Evolutionary conservation across 2,113 vertebrate species (phyloP).

Genomic region (Tauraco erythrolophus): DNA sequence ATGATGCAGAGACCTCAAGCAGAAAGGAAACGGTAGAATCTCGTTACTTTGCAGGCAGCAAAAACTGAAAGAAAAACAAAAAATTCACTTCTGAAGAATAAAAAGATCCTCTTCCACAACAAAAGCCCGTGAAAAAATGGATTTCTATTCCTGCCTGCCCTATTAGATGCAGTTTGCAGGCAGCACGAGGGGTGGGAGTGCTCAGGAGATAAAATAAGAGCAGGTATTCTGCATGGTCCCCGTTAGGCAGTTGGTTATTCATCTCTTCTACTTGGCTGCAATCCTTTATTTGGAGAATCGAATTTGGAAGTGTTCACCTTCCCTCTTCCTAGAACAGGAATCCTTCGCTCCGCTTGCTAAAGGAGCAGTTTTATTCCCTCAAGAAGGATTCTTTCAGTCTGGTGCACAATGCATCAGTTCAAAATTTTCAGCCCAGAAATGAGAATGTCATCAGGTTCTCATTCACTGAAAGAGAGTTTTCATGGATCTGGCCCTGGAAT

Average conservation of each 20-base stretch:
- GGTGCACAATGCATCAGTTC: slow-evolving; percentile 55
- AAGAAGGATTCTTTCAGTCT: slow-evolving; percentile 64
- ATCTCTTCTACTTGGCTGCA: not conserved
- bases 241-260: not conserved
- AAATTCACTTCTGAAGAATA: not conserved
- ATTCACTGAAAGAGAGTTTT: slow-evolving; percentile 69
- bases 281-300: slow-evolving; percentile 10
- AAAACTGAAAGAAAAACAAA: not conserved
- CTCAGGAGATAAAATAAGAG: not conserved
- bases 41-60: not conserved
- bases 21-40: not conserved
- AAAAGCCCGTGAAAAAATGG: not conserved
- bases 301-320: slow-evolving; percentile 30
- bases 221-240: not conserved
- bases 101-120: not conserved
- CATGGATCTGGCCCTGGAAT: slow-evolving; percentile 58
- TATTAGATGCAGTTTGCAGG: not conserved
- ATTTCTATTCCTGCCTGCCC: not conserved
- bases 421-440: slow-evolving; percentile 63
- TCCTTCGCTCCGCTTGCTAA: slow-evolving; percentile 44
- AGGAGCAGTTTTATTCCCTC: slow-evolving; percentile 42
- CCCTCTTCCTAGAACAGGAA: slow-evolving; percentile 42
- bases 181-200: not conserved
- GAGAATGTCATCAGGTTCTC: slow-evolving; percentile 70
- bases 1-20: not conserved